Base-by-base conservation (phyloP, 2,113 vertebrate species). In the Bujurquina vittata region DNA sequence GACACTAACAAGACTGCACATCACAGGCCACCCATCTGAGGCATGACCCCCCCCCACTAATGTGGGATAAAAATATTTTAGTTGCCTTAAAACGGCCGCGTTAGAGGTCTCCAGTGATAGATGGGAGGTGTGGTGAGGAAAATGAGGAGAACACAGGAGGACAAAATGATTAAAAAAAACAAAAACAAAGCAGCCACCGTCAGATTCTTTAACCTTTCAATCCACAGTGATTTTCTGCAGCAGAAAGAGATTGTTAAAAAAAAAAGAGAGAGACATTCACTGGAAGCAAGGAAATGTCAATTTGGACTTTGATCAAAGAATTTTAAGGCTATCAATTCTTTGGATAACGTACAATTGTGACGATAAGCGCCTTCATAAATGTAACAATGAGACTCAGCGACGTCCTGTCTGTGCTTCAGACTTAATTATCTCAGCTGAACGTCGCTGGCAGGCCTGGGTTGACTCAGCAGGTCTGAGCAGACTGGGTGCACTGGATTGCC, bases 1-100 rank as follows among this genome's bases (percentile, higher is more conserved):
- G 62, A 35, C 55, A 65, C 82, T 85, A 88, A 89, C 84, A 87
- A 89, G 83, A 17, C 77, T 65, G 43, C 80, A 73, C 62, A 81
- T 84, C 46, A 40, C 56, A 17, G 56, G 56, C 65, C 77, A 84
- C 49, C 80, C 75, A 79, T 61, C 77, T 3, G 29, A 57, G 20
- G 65, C 77, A 57, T 2, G 2, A 17, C 59, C 59, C 33, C 55
- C 52, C 31, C 59, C 33, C 55, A 43, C 31, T 26, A 15, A 46
- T 62, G 74, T 43, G 61, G 57, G 58, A 43, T 63, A 31, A 52
- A 83, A 79, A 83, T 74, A 60, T 83, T 91, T 76, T 26, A 75
- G 22, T 63, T 79, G 77, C 20, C 59, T 80, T 62, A 80, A 78
- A 83, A 62, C 43, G 60, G 43, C 72, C 26, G 22, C 57, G 23